A percentile compares a stretch with the other conserved stretches of the same genome.
Evolutionary conservation across 2,797 vertebrate species (phyloP).

Genomic region (Lycodopsis pacificus): DNA sequence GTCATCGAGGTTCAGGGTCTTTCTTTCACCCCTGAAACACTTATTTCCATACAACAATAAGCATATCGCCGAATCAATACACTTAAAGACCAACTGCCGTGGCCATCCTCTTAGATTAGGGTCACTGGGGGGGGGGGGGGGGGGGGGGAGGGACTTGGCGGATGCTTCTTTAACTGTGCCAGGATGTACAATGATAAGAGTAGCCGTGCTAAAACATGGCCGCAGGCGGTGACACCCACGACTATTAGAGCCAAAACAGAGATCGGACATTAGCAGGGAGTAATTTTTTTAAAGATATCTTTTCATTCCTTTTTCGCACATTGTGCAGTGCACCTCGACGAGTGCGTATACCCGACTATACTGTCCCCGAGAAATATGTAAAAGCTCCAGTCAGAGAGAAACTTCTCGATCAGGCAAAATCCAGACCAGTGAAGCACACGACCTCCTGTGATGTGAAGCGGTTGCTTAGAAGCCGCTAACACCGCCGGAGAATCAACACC

Average conservation of each 20-base stretch:
- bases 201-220: constrained; percentile 16
- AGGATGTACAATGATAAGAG: constrained; percentile 37
- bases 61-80: constrained; percentile 51
- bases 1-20: neutral
- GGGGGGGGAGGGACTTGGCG: constrained; percentile 30
- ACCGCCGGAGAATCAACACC: neutral
- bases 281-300: neutral
- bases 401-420: neutral
- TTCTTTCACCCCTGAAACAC: constrained; percentile 21
- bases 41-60: constrained; percentile 48
- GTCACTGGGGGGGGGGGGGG: constrained; percentile 10
- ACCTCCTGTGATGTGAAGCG: neutral
- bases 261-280: neutral
- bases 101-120: constrained; percentile 47
- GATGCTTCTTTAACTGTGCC: constrained; percentile 33
- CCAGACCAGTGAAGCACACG: too few relatives aligned
- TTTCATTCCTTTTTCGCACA: neutral
- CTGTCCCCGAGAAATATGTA: neutral
- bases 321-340: neutral
- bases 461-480: neutral
- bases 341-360: neutral
- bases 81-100: constrained; percentile 41
- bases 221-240: neutral
- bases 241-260: neutral
- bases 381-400: neutral